Evolutionary conservation across 2,113 vertebrate genomes (phyloP), one percentile per base, ranked within the genome.

Genomic region (Sturnira hondurensis): DNA sequence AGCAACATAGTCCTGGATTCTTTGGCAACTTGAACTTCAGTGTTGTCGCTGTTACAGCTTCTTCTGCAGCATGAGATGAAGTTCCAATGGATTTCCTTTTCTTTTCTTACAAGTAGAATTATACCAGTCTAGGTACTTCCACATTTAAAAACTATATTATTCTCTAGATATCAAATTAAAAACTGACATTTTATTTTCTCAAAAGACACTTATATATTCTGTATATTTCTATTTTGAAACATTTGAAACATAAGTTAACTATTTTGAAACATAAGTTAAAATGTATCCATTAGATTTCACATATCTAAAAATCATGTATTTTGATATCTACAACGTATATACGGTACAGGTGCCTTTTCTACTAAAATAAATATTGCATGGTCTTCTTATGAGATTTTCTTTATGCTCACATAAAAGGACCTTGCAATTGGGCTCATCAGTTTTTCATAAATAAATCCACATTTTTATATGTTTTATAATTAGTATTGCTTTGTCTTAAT

Each of bases 111-210:
- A 12, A 63, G 43, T 13, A 4, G 28, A 67, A 15, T 68, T 63
- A 26, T 54, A 26, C 2, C 68, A 89, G 17, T 41, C 36, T 11
- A 73, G 3, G 5, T 74, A 65, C 36, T 81, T 65, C 26, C 38
- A 43, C 10, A 38, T 81, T 91, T 63, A 92, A 63, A 15, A 56
- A 86, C 5, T 33, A 4, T 31, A 50, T 92, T 92, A 43, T 70
- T 8, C 43, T 50, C 43, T 56, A 85, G 31, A 22, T 85, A 58
- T 33, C 7, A 94, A 68, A 80, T 88, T 22, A 86, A 92, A 41
- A 70, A 89, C 65, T 50, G 33, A 38, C 47, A 76, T 52, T 96
- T 90, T 10, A 61, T 73, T 82, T 92, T 95, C n/a, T n/a, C 26
- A 70, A 19, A 86, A 76, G 24, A 71, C 9, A 81, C 20, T 17